Conservation (phyloP, 37 sponge, comb jelly and placozoan genomes). For the Crambe crambe region DNA sequence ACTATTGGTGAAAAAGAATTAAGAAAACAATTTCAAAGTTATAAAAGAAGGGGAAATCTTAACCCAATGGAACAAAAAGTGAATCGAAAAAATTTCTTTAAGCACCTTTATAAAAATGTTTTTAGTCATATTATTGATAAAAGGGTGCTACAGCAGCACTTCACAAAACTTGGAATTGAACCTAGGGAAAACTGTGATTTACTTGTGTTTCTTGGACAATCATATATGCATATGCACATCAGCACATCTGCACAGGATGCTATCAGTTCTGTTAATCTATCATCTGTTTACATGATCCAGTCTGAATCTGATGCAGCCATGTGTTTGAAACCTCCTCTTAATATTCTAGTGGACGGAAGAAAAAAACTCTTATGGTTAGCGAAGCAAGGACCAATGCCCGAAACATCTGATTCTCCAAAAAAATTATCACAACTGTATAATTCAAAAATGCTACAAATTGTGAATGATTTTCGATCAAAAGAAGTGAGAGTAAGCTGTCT, state of each 20-base stretch:
- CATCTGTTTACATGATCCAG: background rate
- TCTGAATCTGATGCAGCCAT: background rate
- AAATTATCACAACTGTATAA: constrained; percentile 29
- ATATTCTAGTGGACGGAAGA: constrained; percentile 5
- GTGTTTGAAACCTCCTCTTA: background rate
- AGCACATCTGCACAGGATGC: background rate
- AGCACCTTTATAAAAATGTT: background rate
- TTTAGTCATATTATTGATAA: background rate
- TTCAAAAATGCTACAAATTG: constrained; percentile 21
- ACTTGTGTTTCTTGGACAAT: background rate
- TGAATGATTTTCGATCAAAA: constrained; percentile 16
- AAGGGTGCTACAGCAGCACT: background rate
- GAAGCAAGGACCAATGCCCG: background rate
- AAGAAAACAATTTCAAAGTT: background rate
- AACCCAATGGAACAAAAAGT: background rate
- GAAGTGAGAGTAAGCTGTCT: constrained; percentile 26
- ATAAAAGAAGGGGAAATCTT: background rate
- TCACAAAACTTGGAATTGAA: background rate
- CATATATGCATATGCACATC: background rate
- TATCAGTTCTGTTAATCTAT: background rate
- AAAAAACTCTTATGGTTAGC: constrained; percentile 19
- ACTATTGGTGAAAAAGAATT: background rate
- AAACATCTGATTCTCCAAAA: background rate
- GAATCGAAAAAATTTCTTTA: background rate
- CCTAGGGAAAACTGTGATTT: background rate